phyloP scores from a whole-genome alignment of 2,797 vertebrate genomes.

The Distichodus sexfasciatus region DNA sequence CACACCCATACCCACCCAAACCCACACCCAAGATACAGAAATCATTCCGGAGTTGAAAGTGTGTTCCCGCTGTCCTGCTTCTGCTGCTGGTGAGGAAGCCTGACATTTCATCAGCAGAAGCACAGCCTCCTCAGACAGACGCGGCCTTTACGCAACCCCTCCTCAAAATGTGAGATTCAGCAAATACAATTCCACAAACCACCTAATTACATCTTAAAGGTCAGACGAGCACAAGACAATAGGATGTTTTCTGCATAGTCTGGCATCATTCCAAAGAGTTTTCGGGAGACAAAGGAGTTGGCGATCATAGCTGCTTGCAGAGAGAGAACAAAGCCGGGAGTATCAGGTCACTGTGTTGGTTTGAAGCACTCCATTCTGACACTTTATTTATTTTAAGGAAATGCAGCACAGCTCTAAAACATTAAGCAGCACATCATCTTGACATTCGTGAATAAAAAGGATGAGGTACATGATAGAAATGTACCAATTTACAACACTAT shows the following conservation, averaged over 20 bases:
- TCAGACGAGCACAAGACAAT: constrained; percentile 44
- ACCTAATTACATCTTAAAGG: constrained; percentile 49
- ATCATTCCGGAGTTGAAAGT: neutral
- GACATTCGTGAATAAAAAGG: constrained; percentile 27
- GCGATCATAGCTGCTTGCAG: constrained; percentile 10
- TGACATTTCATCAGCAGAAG: constrained; percentile 48
- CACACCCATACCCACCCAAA: no score
- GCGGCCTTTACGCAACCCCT: constrained; percentile 27
- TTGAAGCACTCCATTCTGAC: constrained; percentile 1
- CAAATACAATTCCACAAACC: constrained; percentile 44
- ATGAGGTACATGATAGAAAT: neutral
- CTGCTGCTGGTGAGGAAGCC: constrained; percentile 18
- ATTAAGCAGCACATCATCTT: neutral
- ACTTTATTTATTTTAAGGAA: constrained; percentile 17
- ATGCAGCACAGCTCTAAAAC: neutral
- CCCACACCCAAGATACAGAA: neutral
- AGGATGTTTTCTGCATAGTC: constrained; percentile 24
- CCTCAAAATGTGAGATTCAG: constrained; percentile 39
- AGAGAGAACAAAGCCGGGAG: neutral
- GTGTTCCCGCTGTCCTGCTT: neutral
- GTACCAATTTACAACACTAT: no score
- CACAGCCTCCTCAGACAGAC: constrained; percentile 20
- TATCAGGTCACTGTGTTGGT: constrained; percentile 8
- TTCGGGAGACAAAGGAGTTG: constrained; percentile 14
- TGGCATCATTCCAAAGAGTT: constrained; percentile 20